Percentiles rank a stretch among this genome's conserved stretches.
Conservation (phyloP, 2,888 invertebrate genomes). For the Acronicta leporina region DNA sequence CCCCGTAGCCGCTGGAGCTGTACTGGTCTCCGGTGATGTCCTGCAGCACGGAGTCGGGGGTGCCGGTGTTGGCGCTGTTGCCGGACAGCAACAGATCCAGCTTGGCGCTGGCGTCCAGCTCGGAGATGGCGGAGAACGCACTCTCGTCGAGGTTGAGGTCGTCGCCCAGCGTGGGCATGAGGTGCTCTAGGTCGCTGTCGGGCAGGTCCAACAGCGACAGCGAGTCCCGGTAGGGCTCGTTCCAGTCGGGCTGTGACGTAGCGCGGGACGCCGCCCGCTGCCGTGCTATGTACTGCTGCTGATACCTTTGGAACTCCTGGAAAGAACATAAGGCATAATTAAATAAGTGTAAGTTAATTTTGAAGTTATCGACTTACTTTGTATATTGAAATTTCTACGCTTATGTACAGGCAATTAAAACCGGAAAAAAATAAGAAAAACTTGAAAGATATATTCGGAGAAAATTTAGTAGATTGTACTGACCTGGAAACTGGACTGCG, state of each 20-base stretch:
- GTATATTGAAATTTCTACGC: no score
- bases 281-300: constrained; percentile 90
- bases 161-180: constrained; percentile 90
- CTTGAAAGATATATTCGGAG: no score
- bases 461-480: not conserved
- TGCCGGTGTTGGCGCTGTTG: constrained; percentile 52
- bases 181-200: constrained; percentile 90
- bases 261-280: constrained; percentile 85
- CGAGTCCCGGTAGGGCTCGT: constrained; percentile 84
- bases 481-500: constrained; percentile 90
- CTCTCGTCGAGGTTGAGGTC: constrained; percentile 88
- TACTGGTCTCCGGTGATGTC: constrained; percentile 75
- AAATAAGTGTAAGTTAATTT: not conserved
- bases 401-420: no score
- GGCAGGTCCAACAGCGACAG: constrained; percentile 81
- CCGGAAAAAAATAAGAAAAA: no score
- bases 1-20: constrained; percentile 58
- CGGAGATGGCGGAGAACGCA: constrained; percentile 77
- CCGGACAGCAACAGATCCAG: constrained; percentile 75
- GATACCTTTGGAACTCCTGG: constrained; percentile 90
- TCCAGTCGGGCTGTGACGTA: constrained; percentile 81
- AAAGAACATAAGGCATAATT: constrained; percentile 37
- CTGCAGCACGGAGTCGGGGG: constrained; percentile 68
- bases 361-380: no score
- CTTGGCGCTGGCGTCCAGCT: constrained; percentile 79